Percentiles rank a stretch among this genome's conserved stretches.
Conservation (phyloP, 2,888 invertebrate genomes). For the Drosophila niveifrons region DNA sequence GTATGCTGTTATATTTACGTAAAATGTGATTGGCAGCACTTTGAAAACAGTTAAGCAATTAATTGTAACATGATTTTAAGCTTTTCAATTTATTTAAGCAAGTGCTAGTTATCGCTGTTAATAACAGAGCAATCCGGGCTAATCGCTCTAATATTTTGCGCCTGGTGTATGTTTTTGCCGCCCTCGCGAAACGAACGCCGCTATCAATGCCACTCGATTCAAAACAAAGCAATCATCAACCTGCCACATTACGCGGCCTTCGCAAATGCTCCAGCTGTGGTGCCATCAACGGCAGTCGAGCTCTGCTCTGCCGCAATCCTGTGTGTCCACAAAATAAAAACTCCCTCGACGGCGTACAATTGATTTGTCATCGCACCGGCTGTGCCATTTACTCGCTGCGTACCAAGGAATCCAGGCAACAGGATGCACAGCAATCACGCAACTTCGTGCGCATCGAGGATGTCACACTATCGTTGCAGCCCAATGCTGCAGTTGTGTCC, state of each 20-base stretch:
- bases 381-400: slow-evolving; percentile 90
- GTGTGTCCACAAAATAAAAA: slow-evolving; percentile 77
- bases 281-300: slow-evolving; percentile 90
- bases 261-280: slow-evolving; percentile 92
- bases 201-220: slow-evolving; percentile 27
- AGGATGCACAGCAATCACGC: slow-evolving; percentile 87
- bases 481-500: slow-evolving; percentile 82
- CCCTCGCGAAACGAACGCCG: background rate
- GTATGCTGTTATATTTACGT: background rate
- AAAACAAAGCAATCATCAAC: slow-evolving; percentile 33
- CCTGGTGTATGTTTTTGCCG: background rate
- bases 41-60: background rate
- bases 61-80: background rate
- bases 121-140: background rate
- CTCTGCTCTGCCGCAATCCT: slow-evolving; percentile 83
- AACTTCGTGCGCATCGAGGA: slow-evolving; percentile 89
- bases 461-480: slow-evolving; percentile 83
- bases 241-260: slow-evolving; percentile 87
- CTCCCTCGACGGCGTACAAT: slow-evolving; percentile 81
- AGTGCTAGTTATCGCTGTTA: slow-evolving; percentile 1
- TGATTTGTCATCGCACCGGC: slow-evolving; percentile 88
- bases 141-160: slow-evolving; percentile 1
- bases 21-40: background rate
- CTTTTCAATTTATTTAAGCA: background rate
- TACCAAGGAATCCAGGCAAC: slow-evolving; percentile 88